These are phyloP conservation scores for Orthosia incerta DNA, from an alignment of 2,888 invertebrate species.

Conservation along the genomic window DNA sequence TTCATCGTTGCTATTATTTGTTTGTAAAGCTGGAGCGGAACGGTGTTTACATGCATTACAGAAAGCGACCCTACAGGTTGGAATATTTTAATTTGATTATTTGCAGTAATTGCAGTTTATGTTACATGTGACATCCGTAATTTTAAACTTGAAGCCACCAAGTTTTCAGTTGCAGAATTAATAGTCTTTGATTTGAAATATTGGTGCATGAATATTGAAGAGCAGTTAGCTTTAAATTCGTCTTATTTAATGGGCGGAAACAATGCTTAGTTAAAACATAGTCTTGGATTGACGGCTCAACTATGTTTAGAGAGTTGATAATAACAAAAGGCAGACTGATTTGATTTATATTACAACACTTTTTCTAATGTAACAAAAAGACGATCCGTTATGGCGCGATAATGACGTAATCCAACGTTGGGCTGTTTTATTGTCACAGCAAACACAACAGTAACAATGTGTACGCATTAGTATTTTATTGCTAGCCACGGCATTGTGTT, in stretches of 20 bases:
- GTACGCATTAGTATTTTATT: constrained; percentile 73
- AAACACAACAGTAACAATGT: constrained; percentile 67
- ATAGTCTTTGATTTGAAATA: neutral
- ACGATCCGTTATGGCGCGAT: constrained; percentile 64
- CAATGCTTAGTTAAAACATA: constrained; percentile 10
- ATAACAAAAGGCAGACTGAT: constrained; percentile 28
- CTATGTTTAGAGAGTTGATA: constrained; percentile 42
- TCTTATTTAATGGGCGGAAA: constrained; percentile 29
- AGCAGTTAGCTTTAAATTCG: constrained; percentile 23
- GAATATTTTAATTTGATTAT: constrained; percentile 54
- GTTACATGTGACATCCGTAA: constrained; percentile 2
- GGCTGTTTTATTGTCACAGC: constrained; percentile 62
- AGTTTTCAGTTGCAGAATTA: neutral
- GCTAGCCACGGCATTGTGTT: constrained; percentile 73
- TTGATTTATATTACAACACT: constrained; percentile 56
- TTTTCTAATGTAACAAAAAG: constrained; percentile 56
- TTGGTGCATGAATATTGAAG: constrained; percentile 30
- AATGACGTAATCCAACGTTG: constrained; percentile 69
- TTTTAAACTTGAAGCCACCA: neutral
- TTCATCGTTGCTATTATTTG: constrained; percentile 75
- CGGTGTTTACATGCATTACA: constrained; percentile 90
- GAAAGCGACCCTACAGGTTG: constrained; percentile 90
- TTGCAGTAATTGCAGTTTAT: neutral
- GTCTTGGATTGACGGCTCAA: constrained; percentile 11
- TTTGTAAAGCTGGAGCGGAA: constrained; percentile 89